A percentile compares a stretch with the other conserved stretches of the same genome.
Evolutionary conservation across 92 coral and sea anemone species (phyloP).

Genomic region (Siderastrea siderea): DNA sequence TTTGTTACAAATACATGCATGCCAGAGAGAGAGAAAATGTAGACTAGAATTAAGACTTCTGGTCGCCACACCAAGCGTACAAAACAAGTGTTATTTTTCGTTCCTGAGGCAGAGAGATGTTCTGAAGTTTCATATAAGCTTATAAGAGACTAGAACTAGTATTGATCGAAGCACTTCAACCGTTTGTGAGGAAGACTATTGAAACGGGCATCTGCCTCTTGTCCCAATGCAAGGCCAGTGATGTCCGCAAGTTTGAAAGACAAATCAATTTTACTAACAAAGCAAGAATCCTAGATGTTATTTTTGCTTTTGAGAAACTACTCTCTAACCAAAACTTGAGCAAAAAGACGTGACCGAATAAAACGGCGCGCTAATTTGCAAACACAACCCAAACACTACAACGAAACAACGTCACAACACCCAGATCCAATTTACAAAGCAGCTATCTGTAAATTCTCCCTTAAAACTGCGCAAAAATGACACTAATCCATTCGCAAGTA

Average conservation of each 20-base stretch:
- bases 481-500: conserved; percentile 5
- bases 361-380: conserved; percentile 4
- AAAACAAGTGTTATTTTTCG: too few relatives aligned
- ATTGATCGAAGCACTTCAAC: too few relatives aligned
- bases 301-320: background rate
- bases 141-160: too few relatives aligned
- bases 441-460: background rate
- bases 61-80: too few relatives aligned
- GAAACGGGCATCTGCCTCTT: too few relatives aligned
- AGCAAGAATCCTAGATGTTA: background rate
- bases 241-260: background rate
- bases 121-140: too few relatives aligned
- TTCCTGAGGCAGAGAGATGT: too few relatives aligned
- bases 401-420: background rate
- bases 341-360: background rate
- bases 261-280: background rate
- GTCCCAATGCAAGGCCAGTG: too few relatives aligned
- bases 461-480: conserved; percentile 34
- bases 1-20: too few relatives aligned
- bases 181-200: too few relatives aligned
- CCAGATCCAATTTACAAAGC: background rate
- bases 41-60: too few relatives aligned
- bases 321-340: background rate
- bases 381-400: conserved; percentile 15
- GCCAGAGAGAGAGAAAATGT: too few relatives aligned